Base-by-base conservation (phyloP, 2,113 vertebrate species). In the Eptatretus burgeri region DNA sequence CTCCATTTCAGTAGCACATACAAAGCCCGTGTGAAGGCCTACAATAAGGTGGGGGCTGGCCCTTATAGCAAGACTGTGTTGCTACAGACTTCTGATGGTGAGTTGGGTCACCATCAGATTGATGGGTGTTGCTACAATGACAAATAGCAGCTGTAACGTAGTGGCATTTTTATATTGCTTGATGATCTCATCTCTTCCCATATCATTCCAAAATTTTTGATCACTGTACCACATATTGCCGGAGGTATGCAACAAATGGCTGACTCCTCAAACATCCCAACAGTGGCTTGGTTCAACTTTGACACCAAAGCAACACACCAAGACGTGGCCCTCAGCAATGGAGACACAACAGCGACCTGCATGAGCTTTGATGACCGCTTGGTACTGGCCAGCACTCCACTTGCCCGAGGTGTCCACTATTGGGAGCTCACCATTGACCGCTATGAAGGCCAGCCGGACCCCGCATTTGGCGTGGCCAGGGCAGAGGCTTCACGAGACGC, bases 1-100 rank as follows among this genome's bases (percentile, higher is more conserved):
- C 85, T 98, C 68, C 89, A 98, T 68, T 96, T 95, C 70, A 98
- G 95, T 74, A 94, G 87, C 72, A 83, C 84, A 50, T 94, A 98
- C 67, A 94, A 93, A 0, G 85, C 91, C 72, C 78, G 91, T 60
- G 89, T 98, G 66, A 98, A 96, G 72, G 87, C 85, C 51, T 94
- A 87, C 74, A 98, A 87, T 70, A 74, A 77, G 11, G 72, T 79
- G 0, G 91, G 91, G 0, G 77, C 88, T 9, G 89, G 91, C 20
- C 80, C 85, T 7, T 98, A 96, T 74, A 98, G 91, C 75, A 91
- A 95, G 72, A 94, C 86, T 0, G 86, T 96, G 1, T 79, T 96
- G 69, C 77, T 96, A 51, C 83, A 87, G 78, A 98, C 91, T 0
- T 95, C 91, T 0, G 86, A 98, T 5, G 91, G 91, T 86, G 71